Evolutionary conservation across 2,797 vertebrate species (phyloP), one percentile per base, ranked within the genome.

Genomic region (Lutjanus campechanus): DNA sequence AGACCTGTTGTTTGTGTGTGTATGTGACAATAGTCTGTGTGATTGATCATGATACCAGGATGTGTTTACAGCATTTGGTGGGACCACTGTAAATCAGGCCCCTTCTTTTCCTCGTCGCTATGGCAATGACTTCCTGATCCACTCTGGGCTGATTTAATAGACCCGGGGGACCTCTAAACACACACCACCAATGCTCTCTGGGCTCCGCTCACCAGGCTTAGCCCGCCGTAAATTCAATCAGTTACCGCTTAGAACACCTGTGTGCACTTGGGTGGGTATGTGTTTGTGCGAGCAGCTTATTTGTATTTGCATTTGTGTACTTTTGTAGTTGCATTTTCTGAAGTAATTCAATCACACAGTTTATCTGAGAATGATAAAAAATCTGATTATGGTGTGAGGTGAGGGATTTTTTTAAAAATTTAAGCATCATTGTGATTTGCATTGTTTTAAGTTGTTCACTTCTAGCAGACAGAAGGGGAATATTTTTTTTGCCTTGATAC

Each of bases 81-180:
- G 60, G 81, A 61, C 71, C 69, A 66, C 78, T 69, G 89, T 92
- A 93, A 94, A 90, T 94, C 90, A 91, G 73, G 36, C 22, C 20
- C 53, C 82, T 71, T 82, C 81, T 74, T 75, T 80, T 77, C 54
- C 73, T 77, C 1, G 83, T 93, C 88, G 73, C 93, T 90, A 94
- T 93, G 90, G 92, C 85, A 79, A 94, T 93, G 90, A 86, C 89
- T 90, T 93, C 91, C 92, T 93, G 94, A 92, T 94, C 89, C 93
- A 91, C 91, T 94, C 91, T 91, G 86, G 82, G 91, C 75, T 94
- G 94, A 94, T 94, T 94, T 93, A 94, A 90, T 93, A 76, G 88
- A 91, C 93, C 89, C 73, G 63, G 67, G 92, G 86, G 93, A 93
- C 64, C 82, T 88, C 87, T 92, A 93, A 94, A 93, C 89, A 91